Percentiles rank a stretch among this genome's conserved stretches.
These are phyloP conservation scores for Meda fulgida DNA, from an alignment of 2,797 vertebrate species.

Conservation along the genomic window DNA sequence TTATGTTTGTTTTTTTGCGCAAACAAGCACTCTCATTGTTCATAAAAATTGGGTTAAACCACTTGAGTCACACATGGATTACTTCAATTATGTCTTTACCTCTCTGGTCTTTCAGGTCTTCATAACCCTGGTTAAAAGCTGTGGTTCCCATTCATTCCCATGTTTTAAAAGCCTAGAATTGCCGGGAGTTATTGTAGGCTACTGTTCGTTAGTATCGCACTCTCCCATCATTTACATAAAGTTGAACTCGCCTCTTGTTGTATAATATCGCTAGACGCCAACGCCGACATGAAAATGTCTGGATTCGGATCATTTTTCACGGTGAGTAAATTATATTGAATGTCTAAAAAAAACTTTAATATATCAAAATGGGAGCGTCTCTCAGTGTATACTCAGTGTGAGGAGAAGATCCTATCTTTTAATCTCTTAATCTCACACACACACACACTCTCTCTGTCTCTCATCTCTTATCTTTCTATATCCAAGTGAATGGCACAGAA, in stretches of 20 bases:
- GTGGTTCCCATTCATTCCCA: neutral
- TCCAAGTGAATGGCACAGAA: neutral
- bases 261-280: neutral
- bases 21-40: neutral
- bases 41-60: no score
- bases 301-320: no score
- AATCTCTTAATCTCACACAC: neutral
- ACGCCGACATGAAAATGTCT: neutral
- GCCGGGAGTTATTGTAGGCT: neutral
- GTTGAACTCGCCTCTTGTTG: neutral
- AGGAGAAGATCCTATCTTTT: neutral
- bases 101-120: neutral
- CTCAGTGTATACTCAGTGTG: neutral
- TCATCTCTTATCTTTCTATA: neutral
- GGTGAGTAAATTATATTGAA: no score
- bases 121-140: neutral
- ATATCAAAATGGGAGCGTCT: neutral
- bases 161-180: neutral
- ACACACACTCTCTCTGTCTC: neutral
- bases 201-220: neutral
- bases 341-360: no score
- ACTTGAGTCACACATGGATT: no score
- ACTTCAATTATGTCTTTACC: no score
- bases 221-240: neutral
- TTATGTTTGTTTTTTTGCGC: no score